These are phyloP conservation scores for Anhinga rufa DNA, from an alignment of 2,113 vertebrate species.

Conservation along the genomic window DNA sequence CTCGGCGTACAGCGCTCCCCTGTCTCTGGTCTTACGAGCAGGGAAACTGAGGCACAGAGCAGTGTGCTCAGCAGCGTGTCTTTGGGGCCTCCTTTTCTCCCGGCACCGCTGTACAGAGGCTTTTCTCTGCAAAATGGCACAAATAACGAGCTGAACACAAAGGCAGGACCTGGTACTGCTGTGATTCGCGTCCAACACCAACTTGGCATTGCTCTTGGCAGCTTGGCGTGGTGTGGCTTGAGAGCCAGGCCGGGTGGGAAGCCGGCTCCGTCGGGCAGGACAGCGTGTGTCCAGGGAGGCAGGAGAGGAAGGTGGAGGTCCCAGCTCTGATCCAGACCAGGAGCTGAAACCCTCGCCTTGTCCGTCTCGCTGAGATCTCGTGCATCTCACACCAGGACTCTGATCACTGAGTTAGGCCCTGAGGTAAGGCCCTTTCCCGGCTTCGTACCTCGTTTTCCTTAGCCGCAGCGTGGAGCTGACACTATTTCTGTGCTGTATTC, in stretches of 20 bases:
- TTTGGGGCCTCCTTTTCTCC: neutral
- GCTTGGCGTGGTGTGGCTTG: neutral
- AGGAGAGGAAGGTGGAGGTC: neutral
- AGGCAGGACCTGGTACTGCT: neutral
- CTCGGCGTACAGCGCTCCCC: accelerated
- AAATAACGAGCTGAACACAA: neutral
- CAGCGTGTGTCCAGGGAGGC: neutral
- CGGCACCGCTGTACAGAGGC: accelerated
- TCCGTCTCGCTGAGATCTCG: neutral
- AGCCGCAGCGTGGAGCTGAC: accelerated
- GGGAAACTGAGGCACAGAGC: neutral
- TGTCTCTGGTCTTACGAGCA: neutral
- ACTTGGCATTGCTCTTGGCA: neutral
- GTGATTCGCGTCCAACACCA: neutral
- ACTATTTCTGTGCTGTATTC: neutral
- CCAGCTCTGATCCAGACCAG: neutral
- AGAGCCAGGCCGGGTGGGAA: neutral
- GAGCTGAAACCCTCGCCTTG: neutral
- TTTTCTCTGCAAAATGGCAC: neutral
- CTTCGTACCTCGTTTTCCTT: neutral
- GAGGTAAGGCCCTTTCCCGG: neutral
- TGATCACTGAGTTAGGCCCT: neutral
- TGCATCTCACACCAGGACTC: neutral
- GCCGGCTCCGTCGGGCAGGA: neutral
- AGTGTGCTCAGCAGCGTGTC: neutral